These are phyloP conservation scores for Lepidurus packardi DNA, from an alignment of 1,140 invertebrate species.

Conservation along the genomic window DNA sequence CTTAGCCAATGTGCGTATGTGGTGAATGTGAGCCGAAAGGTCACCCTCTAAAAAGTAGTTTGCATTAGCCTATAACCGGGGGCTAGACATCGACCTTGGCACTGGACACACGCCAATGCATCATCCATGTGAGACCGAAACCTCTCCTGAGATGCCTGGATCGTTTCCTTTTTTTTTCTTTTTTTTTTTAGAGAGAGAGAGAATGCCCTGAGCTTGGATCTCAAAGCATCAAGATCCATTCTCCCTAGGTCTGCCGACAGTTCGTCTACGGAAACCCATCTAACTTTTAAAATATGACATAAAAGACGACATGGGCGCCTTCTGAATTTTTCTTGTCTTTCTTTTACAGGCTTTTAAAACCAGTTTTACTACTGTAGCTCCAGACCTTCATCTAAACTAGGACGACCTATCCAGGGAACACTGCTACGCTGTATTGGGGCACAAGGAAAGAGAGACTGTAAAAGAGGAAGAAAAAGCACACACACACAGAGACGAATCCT, in stretches of 20 bases:
- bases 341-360: not conserved
- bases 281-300: not conserved
- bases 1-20: not conserved
- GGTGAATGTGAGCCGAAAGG: slow-evolving; percentile 17
- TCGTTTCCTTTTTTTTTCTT: not conserved
- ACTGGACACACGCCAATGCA: slow-evolving; percentile 18
- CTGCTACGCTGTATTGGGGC: not conserved
- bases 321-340: not conserved
- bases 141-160: not conserved
- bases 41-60: slow-evolving; percentile 1
- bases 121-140: not conserved
- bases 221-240: not conserved
- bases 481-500: not conserved
- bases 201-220: not conserved
- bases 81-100: slow-evolving; percentile 2
- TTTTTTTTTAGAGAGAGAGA: too few relatives aligned
- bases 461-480: not conserved
- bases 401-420: not conserved
- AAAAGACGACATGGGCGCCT: not conserved
- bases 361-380: not conserved
- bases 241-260: not conserved
- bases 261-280: not conserved
- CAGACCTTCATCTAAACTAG: slow-evolving; percentile 11
- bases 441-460: too few relatives aligned
- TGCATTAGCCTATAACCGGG: slow-evolving; percentile 1